Evolutionary conservation across 2,888 invertebrate species (phyloP), one percentile per base, ranked within the genome.

Genomic region (Epinotia nisella): DNA sequence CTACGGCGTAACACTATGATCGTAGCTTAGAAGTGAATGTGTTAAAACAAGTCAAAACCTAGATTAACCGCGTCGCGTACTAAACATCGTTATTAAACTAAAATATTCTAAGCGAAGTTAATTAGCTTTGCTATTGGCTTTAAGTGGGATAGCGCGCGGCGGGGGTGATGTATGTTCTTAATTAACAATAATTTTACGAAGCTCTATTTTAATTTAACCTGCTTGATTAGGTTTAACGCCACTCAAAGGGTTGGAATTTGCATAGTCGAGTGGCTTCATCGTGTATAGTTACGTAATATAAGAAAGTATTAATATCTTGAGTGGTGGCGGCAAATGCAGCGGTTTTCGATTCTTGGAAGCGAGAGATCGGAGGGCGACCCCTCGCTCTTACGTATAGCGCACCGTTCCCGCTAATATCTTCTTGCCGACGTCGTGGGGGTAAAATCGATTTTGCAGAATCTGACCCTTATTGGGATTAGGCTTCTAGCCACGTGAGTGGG

Each of bases 91-190:
- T 69, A 60, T 69, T 69, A 53, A 69, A 69, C 61, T 39, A 69
- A 69, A 69, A 69, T 69, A 69, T 60, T 61, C 53, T 21, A 39
- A 68, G 60, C 53, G 60, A 61, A 60, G 53, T 71, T 71, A 65
- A 71, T 71, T 71, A 64, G 60, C 49, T 51, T 19, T 35, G 60
- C 19, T 65, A 65, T 65, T 51, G 71, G 65, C 51, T 58, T 51
- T 67, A 10, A 62, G 66, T 65, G 60, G 29, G 60, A 61, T 55
- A 55, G 60, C 24, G 59, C 66, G 15, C 69, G 61, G 53, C 60
- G 55, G 71, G 66, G 51, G 45, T 60, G 59, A 71, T 60, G 66
- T 55, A 67, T 61, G 72, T 49, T 51, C 65, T 71, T 65, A 70
- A 70, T 70, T 64, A 70, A 70, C 70, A 35, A 62, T 70, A 17